Conservation (phyloP, 2,797 vertebrate genomes). For the Takifugu rubripes region DNA sequence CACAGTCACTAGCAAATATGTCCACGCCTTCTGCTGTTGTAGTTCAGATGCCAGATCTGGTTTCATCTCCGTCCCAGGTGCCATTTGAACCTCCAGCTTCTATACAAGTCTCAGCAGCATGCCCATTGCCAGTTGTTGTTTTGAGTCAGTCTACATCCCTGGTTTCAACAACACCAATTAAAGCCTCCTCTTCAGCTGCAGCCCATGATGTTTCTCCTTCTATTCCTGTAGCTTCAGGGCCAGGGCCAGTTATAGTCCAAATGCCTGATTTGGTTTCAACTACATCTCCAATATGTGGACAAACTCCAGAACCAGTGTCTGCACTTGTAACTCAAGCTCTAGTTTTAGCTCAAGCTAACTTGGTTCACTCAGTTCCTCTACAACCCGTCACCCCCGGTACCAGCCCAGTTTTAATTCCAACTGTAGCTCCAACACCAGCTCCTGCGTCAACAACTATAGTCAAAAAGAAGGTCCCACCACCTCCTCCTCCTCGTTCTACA, state of each 20-base stretch:
- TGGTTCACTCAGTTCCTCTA: slow-evolving; percentile 52
- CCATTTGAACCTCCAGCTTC: slow-evolving; percentile 36
- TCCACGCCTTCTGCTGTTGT: slow-evolving; percentile 30
- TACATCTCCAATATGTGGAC: slow-evolving; percentile 50
- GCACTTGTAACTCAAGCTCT: slow-evolving; percentile 32
- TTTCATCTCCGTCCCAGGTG: slow-evolving; percentile 67
- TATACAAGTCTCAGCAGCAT: slow-evolving; percentile 50
- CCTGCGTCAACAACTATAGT: slow-evolving; percentile 59
- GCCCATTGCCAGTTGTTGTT: slow-evolving; percentile 39
- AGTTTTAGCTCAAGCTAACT: slow-evolving; percentile 45
- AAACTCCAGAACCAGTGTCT: slow-evolving; percentile 49
- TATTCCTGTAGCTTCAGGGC: slow-evolving; percentile 23
- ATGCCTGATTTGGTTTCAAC: slow-evolving; percentile 72
- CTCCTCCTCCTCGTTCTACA: slow-evolving; percentile 67
- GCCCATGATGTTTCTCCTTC: slow-evolving; percentile 21
- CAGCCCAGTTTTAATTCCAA: slow-evolving; percentile 29
- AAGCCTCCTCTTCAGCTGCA: slow-evolving; percentile 21
- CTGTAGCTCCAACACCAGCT: slow-evolving; percentile 30
- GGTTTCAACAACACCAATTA: slow-evolving; percentile 23
- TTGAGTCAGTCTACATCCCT: slow-evolving; percentile 37
- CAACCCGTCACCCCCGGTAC: slow-evolving; percentile 41
- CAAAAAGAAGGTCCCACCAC: slow-evolving; percentile 71
- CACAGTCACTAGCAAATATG: slow-evolving; percentile 10
- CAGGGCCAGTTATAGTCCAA: slow-evolving; percentile 61
- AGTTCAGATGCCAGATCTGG: slow-evolving; percentile 70